Evolutionary conservation across 1,140 invertebrate species (phyloP).

Genomic region (Chrysoperla carnea): DNA sequence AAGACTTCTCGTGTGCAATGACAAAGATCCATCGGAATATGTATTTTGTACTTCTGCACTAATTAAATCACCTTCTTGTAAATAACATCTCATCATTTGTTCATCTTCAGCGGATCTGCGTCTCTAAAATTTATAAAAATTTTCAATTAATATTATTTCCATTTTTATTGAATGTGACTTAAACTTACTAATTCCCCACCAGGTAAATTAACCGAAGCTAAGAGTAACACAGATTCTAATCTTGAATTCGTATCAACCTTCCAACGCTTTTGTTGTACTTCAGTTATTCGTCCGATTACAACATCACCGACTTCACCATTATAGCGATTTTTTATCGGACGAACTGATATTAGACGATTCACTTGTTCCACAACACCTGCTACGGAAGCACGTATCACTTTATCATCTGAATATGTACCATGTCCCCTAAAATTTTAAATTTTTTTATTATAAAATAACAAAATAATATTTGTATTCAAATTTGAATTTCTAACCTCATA

Average conservation of each 20-base stretch:
- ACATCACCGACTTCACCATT: constrained; percentile 96
- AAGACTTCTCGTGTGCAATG: constrained; percentile 86
- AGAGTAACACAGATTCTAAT: constrained; percentile 69
- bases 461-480: constrained; percentile 4
- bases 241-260: constrained; percentile 89
- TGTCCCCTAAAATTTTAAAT: constrained; percentile 59
- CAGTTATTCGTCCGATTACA: constrained; percentile 81
- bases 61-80: constrained; percentile 92
- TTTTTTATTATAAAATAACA: constrained; percentile 5
- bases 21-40: constrained; percentile 78
- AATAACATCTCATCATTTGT: constrained; percentile 86
- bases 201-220: constrained; percentile 92
- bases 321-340: constrained; percentile 75
- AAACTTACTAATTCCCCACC: constrained; percentile 76
- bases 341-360: constrained; percentile 85
- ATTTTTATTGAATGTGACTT: background rate
- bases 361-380: constrained; percentile 87
- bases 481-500: constrained; percentile 44
- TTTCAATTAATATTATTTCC: background rate
- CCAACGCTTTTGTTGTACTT: constrained; percentile 85
- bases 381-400: constrained; percentile 73
- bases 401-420: constrained; percentile 81
- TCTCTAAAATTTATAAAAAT: constrained; percentile 34
- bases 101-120: constrained; percentile 91
- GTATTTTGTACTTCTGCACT: constrained; percentile 94